Evolutionary conservation across 2,888 invertebrate genomes (phyloP).

Genomic region (Yponomeuta malinellus): DNA sequence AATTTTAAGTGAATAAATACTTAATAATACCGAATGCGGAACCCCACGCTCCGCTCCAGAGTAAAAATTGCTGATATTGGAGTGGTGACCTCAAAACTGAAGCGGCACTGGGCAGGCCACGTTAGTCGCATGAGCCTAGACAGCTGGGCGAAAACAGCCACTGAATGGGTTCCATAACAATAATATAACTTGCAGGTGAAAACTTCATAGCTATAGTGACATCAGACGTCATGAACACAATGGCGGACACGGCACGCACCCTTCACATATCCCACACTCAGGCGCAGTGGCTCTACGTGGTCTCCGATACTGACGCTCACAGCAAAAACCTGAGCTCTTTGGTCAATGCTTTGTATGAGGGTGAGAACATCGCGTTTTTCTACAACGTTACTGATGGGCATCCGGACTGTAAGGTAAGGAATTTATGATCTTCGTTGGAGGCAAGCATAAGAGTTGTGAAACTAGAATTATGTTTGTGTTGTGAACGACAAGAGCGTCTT

Average conservation of each 20-base stretch:
- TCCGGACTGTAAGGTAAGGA: slow-evolving; percentile 70
- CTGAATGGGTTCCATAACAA: not conserved
- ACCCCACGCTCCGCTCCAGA: too few relatives aligned
- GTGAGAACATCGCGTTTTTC: slow-evolving; percentile 87
- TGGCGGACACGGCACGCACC: slow-evolving; percentile 81
- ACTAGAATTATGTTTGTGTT: too few relatives aligned
- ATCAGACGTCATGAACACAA: slow-evolving; percentile 75
- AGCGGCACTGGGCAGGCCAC: too few relatives aligned
- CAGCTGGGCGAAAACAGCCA: not conserved
- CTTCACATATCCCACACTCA: slow-evolving; percentile 80
- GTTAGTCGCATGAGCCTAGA: not conserved
- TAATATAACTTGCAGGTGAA: slow-evolving; percentile 44
- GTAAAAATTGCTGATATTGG: too few relatives aligned
- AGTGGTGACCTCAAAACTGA: too few relatives aligned
- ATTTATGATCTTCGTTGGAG: not conserved
- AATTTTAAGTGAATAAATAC: too few relatives aligned
- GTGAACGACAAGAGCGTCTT: too few relatives aligned
- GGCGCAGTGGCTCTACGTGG: slow-evolving; percentile 89
- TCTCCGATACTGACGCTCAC: slow-evolving; percentile 75
- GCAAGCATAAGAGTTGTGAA: too few relatives aligned
- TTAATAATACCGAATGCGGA: too few relatives aligned
- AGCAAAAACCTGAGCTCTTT: slow-evolving; percentile 72
- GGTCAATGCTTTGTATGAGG: slow-evolving; percentile 79
- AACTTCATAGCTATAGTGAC: slow-evolving; percentile 80
- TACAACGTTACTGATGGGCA: slow-evolving; percentile 78